phyloP scores from a whole-genome alignment of 2,888 invertebrate species.

The Acrobasis repandana region DNA sequence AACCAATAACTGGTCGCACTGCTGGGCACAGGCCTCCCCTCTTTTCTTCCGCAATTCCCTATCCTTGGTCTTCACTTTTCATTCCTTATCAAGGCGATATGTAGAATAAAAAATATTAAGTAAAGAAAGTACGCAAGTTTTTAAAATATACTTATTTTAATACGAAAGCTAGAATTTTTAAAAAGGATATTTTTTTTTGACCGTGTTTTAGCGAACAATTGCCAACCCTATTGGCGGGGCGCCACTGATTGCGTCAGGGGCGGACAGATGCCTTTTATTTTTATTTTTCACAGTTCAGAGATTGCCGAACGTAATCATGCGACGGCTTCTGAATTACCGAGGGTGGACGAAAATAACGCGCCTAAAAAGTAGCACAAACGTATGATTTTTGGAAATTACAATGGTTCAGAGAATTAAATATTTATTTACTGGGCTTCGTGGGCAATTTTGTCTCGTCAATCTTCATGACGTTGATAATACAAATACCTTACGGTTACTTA shows the following conservation, averaged over 20 bases:
- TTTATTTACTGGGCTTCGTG: background rate
- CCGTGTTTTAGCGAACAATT: background rate
- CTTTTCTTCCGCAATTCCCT: too few species aligned
- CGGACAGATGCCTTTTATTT: conserved; percentile 41
- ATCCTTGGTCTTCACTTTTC: too few species aligned
- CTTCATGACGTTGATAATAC: too few species aligned
- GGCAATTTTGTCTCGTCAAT: too few species aligned
- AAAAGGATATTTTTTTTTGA: background rate
- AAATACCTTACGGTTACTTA: too few species aligned
- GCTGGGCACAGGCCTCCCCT: too few species aligned
- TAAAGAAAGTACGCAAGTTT: too few species aligned
- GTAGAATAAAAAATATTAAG: too few species aligned
- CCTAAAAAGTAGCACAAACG: background rate
- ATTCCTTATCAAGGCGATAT: too few species aligned
- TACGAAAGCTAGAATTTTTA: too few species aligned
- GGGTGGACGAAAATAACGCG: conserved; percentile 3
- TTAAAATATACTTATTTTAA: too few species aligned
- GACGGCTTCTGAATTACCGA: conserved; percentile 20
- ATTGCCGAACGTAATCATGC: conserved; percentile 34
- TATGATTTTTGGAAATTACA: background rate
- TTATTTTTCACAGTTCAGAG: conserved; percentile 36
- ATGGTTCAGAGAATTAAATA: background rate
- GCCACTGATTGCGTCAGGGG: conserved; percentile 26
- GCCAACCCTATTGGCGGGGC: conserved; percentile 10
- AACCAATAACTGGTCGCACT: too few species aligned